Percentiles rank a stretch among this genome's conserved stretches.
Evolutionary conservation across 2,113 vertebrate species (phyloP).

Genomic region (Saimiri boliviensis): DNA sequence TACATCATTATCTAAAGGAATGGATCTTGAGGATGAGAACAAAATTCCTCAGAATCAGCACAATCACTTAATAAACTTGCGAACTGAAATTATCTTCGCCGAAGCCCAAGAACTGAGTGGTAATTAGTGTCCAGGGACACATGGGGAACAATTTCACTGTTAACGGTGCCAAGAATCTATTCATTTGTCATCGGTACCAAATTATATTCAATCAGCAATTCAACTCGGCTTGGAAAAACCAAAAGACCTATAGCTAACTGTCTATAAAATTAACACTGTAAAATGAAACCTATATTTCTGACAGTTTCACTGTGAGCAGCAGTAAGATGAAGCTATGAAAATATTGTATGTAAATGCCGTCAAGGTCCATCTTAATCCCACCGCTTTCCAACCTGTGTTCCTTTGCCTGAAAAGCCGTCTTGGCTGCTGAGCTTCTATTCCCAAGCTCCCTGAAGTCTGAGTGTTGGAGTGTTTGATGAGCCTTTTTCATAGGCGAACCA

Average conservation of each 20-base stretch:
- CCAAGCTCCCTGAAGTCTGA: not conserved
- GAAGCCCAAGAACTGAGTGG: slow-evolving; percentile 4
- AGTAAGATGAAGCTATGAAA: slow-evolving; percentile 60
- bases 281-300: slow-evolving; percentile 15
- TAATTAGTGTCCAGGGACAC: slow-evolving; percentile 68
- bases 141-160: slow-evolving; percentile 6
- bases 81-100: slow-evolving; percentile 58
- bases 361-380: not conserved
- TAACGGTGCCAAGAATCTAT: slow-evolving; percentile 49
- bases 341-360: slow-evolving; percentile 26
- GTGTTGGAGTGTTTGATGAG: not conserved
- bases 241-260: slow-evolving; percentile 19
- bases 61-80: not conserved
- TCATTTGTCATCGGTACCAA: slow-evolving; percentile 58
- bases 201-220: slow-evolving; percentile 61
- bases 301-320: slow-evolving; percentile 10
- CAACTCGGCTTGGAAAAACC: slow-evolving; percentile 46
- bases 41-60: slow-evolving; percentile 55
- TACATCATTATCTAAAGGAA: slow-evolving; percentile 44
- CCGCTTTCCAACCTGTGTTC: not conserved
- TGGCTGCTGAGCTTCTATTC: not conserved
- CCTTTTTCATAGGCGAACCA: not conserved
- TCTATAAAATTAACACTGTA: slow-evolving; percentile 35
- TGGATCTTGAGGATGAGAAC: not conserved
- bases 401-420: not conserved